Evolutionary conservation across 2,797 vertebrate species (phyloP).

Genomic region (Hipposideros larvatus): DNA sequence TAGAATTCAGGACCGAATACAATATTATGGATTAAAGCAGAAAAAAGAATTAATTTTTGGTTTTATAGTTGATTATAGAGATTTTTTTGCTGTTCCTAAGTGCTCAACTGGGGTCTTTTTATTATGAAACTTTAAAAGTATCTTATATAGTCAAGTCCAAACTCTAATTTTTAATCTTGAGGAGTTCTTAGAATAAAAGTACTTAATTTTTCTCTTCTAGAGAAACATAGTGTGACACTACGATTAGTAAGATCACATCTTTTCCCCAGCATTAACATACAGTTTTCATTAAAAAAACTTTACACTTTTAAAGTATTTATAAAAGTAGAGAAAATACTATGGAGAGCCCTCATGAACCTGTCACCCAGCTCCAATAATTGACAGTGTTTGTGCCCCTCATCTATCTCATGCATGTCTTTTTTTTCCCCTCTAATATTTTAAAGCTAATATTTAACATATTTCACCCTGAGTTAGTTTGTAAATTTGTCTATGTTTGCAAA

Average conservation of each 20-base stretch:
- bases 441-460: constrained; percentile 7
- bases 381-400: constrained; percentile 16
- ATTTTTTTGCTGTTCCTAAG: constrained; percentile 74
- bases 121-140: constrained; percentile 76
- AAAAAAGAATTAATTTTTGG: constrained; percentile 72
- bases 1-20: constrained; percentile 68
- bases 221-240: background rate
- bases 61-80: constrained; percentile 79
- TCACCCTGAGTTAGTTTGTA: constrained; percentile 35
- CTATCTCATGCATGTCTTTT: background rate
- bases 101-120: constrained; percentile 63
- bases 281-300: constrained; percentile 12
- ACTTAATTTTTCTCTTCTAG: constrained; percentile 31
- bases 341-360: background rate
- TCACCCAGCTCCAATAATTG: constrained; percentile 2
- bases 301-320: constrained; percentile 42
- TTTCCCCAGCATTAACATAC: background rate
- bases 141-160: background rate
- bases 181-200: constrained; percentile 56
- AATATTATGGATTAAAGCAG: constrained; percentile 67
- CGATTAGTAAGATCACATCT: background rate
- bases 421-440: background rate
- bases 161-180: constrained; percentile 70
- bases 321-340: background rate
- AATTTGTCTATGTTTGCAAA: constrained; percentile 4